phyloP scores from a whole-genome alignment of 2,113 vertebrate species.

The Syngnathus typhle region DNA sequence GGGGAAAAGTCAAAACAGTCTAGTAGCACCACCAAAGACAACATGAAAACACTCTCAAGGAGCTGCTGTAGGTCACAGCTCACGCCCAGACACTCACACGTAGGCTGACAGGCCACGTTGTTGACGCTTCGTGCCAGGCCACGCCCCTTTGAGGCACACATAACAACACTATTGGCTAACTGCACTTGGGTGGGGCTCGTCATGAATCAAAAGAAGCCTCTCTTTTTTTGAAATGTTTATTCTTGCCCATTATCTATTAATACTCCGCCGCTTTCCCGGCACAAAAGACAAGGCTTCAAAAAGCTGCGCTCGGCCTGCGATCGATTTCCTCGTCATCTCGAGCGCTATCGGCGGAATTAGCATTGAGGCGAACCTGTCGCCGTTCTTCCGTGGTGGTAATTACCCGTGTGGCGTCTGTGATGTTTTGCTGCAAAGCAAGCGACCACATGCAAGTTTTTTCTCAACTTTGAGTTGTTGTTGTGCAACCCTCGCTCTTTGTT shows the following conservation, averaged over 20 bases:
- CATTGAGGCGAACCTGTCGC: slow-evolving; percentile 49
- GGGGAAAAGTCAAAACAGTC: no score
- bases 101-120: no score
- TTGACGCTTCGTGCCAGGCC: no score
- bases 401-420: slow-evolving; percentile 19
- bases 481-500: neutral
- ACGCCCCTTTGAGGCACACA: no score
- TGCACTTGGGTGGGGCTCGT: slow-evolving; percentile 41
- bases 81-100: no score
- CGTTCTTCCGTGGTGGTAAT: slow-evolving; percentile 60
- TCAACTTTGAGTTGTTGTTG: slow-evolving; percentile 10
- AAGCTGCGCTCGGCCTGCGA: slow-evolving; percentile 44
- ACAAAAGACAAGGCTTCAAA: slow-evolving; percentile 44
- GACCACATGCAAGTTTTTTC: neutral
- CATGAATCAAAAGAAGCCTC: slow-evolving; percentile 63
- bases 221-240: slow-evolving; percentile 18
- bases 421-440: neutral
- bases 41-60: no score
- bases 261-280: slow-evolving; percentile 34
- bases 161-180: no score
- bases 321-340: slow-evolving; percentile 56
- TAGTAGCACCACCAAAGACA: no score
- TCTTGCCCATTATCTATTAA: slow-evolving; percentile 58
- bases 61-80: no score
- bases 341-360: slow-evolving; percentile 53